Evolutionary conservation across 2,797 vertebrate species (phyloP).

Genomic region (Paramormyrops hopkinsi): DNA sequence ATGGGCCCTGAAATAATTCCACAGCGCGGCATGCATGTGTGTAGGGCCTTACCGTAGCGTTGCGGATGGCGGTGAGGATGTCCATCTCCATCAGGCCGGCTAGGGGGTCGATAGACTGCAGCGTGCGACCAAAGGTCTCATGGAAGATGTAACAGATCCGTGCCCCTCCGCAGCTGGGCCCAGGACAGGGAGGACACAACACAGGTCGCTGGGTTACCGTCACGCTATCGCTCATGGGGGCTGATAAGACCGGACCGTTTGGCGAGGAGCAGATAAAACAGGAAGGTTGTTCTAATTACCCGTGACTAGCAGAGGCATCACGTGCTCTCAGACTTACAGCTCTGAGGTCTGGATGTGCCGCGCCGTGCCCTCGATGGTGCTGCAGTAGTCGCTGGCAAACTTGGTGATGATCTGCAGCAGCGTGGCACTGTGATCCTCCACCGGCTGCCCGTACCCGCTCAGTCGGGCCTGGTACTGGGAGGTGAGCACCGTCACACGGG

Average conservation of each 20-base stretch:
- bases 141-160: constrained; percentile 80
- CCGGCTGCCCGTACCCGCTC: constrained; percentile 68
- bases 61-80: constrained; percentile 72
- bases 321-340: constrained; percentile 57
- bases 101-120: constrained; percentile 74
- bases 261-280: background rate
- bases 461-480: constrained; percentile 70
- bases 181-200: background rate
- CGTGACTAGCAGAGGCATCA: background rate
- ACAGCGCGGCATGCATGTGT: background rate
- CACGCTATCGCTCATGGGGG: background rate
- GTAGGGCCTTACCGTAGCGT: constrained; percentile 56
- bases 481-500: constrained; percentile 63
- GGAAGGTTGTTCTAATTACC: background rate
- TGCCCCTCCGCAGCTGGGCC: constrained; percentile 67
- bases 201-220: background rate
- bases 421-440: constrained; percentile 74
- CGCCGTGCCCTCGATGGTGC: constrained; percentile 75
- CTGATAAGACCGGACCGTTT: background rate
- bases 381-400: constrained; percentile 74
- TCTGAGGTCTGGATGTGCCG: constrained; percentile 72
- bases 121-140: constrained; percentile 73
- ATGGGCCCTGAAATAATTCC: background rate
- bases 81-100: constrained; percentile 67
- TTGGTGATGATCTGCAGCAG: constrained; percentile 78